Evolutionary conservation across 2,888 invertebrate genomes (phyloP).

Genomic region (Epinotia nisella): DNA sequence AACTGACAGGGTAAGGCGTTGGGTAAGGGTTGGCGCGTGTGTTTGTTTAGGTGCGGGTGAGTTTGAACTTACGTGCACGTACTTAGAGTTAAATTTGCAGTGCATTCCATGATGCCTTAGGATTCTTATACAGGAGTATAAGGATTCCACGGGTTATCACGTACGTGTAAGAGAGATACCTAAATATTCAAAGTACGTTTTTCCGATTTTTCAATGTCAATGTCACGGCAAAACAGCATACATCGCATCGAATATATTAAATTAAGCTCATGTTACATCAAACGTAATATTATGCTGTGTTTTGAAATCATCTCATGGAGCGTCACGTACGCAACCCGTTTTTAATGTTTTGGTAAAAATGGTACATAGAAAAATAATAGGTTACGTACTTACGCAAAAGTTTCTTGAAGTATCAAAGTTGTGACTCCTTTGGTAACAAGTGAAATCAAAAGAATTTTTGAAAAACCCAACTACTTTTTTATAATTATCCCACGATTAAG

Average conservation of each 20-base stretch:
- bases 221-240: background rate
- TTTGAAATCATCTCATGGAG: background rate
- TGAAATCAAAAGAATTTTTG: too few species aligned
- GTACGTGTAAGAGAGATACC: background rate
- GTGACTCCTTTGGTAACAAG: background rate
- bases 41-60: too few species aligned
- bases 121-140: too few species aligned
- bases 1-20: too few species aligned
- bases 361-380: background rate
- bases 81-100: too few species aligned
- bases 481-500: too few species aligned
- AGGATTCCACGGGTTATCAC: background rate
- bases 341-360: background rate
- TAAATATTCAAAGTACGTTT: slow-evolving; percentile 2
- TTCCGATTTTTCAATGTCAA: slow-evolving; percentile 1
- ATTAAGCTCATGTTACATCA: background rate
- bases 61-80: too few species aligned
- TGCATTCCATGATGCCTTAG: too few species aligned
- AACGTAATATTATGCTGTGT: background rate
- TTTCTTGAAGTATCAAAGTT: background rate
- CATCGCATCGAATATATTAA: background rate
- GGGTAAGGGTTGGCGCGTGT: too few species aligned
- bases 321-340: background rate
- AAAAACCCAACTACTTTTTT: too few species aligned
- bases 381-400: background rate